These are phyloP conservation scores for Onychomys torridus DNA, from an alignment of 2,797 vertebrate genomes.

Conservation along the genomic window DNA sequence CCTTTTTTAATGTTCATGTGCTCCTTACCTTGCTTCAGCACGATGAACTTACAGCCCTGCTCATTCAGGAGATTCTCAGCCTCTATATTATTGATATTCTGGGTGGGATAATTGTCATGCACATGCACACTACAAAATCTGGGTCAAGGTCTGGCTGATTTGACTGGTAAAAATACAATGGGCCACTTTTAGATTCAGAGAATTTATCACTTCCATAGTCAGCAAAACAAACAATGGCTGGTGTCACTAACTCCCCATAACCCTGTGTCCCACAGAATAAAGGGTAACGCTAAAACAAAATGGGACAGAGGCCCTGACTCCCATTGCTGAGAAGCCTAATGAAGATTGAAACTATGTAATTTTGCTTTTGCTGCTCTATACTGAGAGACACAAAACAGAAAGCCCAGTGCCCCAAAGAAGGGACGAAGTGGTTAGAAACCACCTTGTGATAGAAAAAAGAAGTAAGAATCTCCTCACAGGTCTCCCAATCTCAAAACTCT, in stretches of 20 bases:
- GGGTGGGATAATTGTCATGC: not conserved
- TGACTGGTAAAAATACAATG: not conserved
- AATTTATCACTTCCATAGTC: not conserved
- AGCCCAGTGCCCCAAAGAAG: not conserved
- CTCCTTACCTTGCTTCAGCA: not conserved
- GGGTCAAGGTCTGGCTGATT: conserved; percentile 39
- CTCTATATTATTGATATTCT: not conserved
- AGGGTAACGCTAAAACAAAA: not conserved
- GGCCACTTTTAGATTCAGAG: conserved; percentile 42
- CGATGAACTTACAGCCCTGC: not conserved
- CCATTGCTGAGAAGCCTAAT: not conserved
- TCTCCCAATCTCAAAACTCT: not conserved
- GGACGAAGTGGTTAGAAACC: not conserved
- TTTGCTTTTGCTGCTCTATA: not conserved
- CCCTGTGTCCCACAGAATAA: not conserved
- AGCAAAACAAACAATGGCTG: conserved; percentile 33
- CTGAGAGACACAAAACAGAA: not conserved
- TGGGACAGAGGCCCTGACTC: not conserved
- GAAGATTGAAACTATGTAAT: not conserved
- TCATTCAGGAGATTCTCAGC: not conserved
- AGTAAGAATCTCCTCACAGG: not conserved
- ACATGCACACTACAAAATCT: not conserved
- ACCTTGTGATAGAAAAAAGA: not conserved
- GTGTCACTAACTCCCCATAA: not conserved
- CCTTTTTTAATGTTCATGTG: not conserved